Base-by-base conservation (phyloP, 2,113 vertebrate species). In the Conger conger region DNA sequence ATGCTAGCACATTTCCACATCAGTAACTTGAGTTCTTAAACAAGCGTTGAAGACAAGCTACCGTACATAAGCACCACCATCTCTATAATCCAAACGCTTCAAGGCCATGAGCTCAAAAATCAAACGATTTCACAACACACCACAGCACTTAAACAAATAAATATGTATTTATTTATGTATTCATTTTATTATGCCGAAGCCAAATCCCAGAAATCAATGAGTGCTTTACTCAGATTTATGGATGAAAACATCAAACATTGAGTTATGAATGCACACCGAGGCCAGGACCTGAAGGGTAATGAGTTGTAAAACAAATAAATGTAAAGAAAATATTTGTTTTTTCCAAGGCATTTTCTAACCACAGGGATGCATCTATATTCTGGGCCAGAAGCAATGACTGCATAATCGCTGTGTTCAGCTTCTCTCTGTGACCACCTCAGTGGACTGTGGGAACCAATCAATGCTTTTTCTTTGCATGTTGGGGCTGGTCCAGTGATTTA, bases 141-240 rank as follows among this genome's bases (percentile, higher is more conserved):
- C 86, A 57, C 37, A 84, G 85, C 83, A 91, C 85, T 86, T 83
- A 85, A 88, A 88, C 35, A 76, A 27, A 93, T 93, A 91, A 95
- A 94, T 92, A 93, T 93, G 89, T 90, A 93, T 93, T 93, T 82
- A 91, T 18, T 57, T 57, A 16, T 23, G 23, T 63, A 23, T 63
- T 23, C 57, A 63, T 23, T 63, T 63, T 27, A 87, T 50, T 88
- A 83, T 35, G 87, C 89, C 91, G 68, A 50, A 89, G 89, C 90
- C 79, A 81, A 91, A 87, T 89, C 82, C 87, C 88, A 87, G 89
- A 85, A 87, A 93, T 88, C 90, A 91, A 83, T 2, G 80, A 83
- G 91, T 90, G 86, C 90, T 93, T 93, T 91, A 88, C 35, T 78
- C 87, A 92, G 91, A 94, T 94, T 93, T 94, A 95, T 94, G 92